Percentiles rank a stretch among this genome's conserved stretches.
These are phyloP conservation scores for Peromyscus californicus DNA, from an alignment of 2,113 vertebrate species.

Conservation along the genomic window DNA sequence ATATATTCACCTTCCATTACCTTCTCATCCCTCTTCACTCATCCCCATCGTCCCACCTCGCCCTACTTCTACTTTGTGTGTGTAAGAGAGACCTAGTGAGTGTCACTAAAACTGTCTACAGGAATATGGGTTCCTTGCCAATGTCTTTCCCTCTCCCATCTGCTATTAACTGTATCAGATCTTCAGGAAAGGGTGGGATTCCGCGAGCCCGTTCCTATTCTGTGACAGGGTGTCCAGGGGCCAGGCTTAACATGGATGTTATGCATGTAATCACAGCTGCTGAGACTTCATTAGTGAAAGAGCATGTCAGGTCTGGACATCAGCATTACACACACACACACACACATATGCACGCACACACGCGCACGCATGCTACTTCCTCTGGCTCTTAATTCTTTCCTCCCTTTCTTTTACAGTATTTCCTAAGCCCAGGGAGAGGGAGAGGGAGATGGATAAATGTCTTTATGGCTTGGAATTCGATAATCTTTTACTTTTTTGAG, in stretches of 20 bases:
- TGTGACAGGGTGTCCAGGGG: background rate
- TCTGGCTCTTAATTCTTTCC: background rate
- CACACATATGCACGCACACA: too few relatives aligned
- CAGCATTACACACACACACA: background rate
- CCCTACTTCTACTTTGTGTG: background rate
- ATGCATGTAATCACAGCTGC: background rate
- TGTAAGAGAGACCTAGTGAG: background rate
- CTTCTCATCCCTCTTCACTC: background rate
- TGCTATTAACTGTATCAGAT: background rate
- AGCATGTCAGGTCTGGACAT: background rate
- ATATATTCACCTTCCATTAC: background rate
- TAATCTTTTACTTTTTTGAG: background rate
- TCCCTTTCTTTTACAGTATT: background rate
- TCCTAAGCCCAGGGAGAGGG: background rate
- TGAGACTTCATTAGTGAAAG: background rate
- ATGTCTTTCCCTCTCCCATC: background rate
- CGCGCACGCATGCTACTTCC: background rate
- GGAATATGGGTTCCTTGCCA: background rate
- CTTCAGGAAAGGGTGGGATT: background rate
- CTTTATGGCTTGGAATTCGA: background rate
- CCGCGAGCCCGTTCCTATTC: background rate
- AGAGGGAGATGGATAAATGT: background rate
- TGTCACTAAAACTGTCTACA: background rate
- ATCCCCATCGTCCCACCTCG: background rate
- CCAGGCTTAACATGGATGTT: background rate